Conservation (phyloP, 2,888 invertebrate species). For the Eledona agricola region DNA sequence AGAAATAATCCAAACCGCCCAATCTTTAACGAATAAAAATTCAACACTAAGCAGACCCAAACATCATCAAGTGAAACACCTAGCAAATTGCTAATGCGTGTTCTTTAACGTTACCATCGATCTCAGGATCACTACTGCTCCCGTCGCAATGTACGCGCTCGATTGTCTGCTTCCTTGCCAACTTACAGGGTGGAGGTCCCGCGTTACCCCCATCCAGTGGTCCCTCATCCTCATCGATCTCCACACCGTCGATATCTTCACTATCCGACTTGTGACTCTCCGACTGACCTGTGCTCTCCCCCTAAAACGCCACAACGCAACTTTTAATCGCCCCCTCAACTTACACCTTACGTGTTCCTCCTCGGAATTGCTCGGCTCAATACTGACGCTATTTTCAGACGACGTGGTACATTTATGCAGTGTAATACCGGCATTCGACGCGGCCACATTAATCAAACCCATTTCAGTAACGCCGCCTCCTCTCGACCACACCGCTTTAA, state of each 20-base stretch:
- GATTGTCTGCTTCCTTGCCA: slow-evolving; percentile 55
- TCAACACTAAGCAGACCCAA: no score
- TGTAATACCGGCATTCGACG: slow-evolving; percentile 61
- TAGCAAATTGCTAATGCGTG: no score
- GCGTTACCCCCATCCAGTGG: slow-evolving; percentile 60
- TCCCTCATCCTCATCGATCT: slow-evolving; percentile 62
- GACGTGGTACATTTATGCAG: slow-evolving; percentile 71
- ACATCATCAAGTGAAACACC: no score
- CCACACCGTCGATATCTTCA: slow-evolving; percentile 62
- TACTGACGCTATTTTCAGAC: slow-evolving; percentile 81
- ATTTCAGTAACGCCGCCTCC: slow-evolving; percentile 65
- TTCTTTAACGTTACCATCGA: slow-evolving; percentile 55
- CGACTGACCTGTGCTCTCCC: slow-evolving; percentile 69
- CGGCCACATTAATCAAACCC: slow-evolving; percentile 59
- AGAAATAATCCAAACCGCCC: no score
- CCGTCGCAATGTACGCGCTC: slow-evolving; percentile 43
- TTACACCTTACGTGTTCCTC: slow-evolving; percentile 68
- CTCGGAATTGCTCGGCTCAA: slow-evolving; percentile 82
- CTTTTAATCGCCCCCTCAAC: no score
- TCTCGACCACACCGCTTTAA: slow-evolving; percentile 91
- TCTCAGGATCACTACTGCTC: slow-evolving; percentile 57
- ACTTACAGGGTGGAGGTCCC: slow-evolving; percentile 66
- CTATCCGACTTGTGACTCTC: slow-evolving; percentile 66
- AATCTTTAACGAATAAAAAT: no score
- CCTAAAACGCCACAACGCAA: no score